Evolutionary conservation across 37 sponge, comb jelly and placozoan species (phyloP), one percentile per base, ranked within the genome.

Genomic region (Crambe crambe): DNA sequence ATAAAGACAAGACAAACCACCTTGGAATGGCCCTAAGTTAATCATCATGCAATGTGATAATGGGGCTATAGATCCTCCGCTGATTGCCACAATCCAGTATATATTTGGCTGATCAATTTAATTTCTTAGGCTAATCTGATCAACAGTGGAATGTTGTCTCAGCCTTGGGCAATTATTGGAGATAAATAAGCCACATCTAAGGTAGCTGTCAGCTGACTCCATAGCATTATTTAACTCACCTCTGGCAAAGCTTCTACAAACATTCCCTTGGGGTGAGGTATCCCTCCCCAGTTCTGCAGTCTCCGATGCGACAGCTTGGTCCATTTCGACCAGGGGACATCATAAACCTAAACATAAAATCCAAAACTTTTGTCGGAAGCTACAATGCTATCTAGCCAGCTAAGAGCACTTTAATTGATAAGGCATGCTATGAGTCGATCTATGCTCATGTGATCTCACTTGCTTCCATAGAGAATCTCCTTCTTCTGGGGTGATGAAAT

Each of bases 231-330:
- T 47, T 47, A 29, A 57, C 54, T 23, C 54, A 90, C 90, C 34
- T 70, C 42, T 26, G 87, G 86, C 37, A 90, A 36, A 27, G 1
- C 27, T 56, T 90, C 90, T 31, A 25, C 38, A 5, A 90, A 12
- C 90, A 89, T 89, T 32, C 90, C 90, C 69, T 84, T 80, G 68
- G 90, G 77, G 44, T 92, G 89, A 68, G 93, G 93, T 3, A 80
- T 34, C 41, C 93, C 93, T 38, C 93, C 99, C 99, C 99, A 98
- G 74, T 98, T 96, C 75, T 98, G 99, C 20, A 98, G 57, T 63
- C 97, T 75, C 56, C 99, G 75, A 58, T 87, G 76, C 17, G 90
- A 87, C 20, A 98, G 74, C 25, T 77, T 83, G 10, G 93, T 96
- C 99, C 99, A 98, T 86, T 96, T 98, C 2, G 95, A 85, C 40